Evolutionary conservation across 2,888 invertebrate species (phyloP).

Genomic region (Ochropacha duplaris): DNA sequence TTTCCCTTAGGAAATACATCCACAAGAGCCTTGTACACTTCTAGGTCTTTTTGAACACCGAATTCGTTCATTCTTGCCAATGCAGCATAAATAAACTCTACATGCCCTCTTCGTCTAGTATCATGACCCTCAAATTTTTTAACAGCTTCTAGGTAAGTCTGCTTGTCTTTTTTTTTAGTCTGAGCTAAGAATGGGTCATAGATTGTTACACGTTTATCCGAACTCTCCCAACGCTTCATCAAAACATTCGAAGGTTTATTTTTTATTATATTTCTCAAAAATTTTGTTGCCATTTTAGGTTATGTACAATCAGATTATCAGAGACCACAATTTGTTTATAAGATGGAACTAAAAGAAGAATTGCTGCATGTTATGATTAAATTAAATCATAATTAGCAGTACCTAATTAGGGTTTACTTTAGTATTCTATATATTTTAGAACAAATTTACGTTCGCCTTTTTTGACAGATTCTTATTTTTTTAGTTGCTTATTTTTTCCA

Average conservation of each 20-base stretch:
- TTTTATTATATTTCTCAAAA: slow-evolving; percentile 55
- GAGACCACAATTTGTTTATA: no score
- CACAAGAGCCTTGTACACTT: slow-evolving; percentile 92
- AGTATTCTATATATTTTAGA: no score
- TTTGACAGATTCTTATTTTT: no score
- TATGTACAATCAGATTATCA: slow-evolving; percentile 22
- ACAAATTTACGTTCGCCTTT: no score
- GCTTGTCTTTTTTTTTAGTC: slow-evolving; percentile 82
- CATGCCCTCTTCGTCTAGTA: slow-evolving; percentile 90
- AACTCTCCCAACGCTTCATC: slow-evolving; percentile 62
- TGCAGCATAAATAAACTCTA: slow-evolving; percentile 97
- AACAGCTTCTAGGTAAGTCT: slow-evolving; percentile 88
- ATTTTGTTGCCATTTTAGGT: slow-evolving; percentile 63
- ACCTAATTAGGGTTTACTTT: no score
- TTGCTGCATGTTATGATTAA: no score
- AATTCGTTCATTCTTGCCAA: slow-evolving; percentile 94
- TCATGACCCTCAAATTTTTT: slow-evolving; percentile 88
- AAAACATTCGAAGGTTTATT: slow-evolving; percentile 44
- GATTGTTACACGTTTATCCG: slow-evolving; percentile 62
- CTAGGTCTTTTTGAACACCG: slow-evolving; percentile 93
- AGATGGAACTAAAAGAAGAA: no score
- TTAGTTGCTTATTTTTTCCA: no score
- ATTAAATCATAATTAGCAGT: no score
- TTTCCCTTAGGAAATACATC: slow-evolving; percentile 95
- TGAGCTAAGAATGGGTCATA: slow-evolving; percentile 76